Evolutionary conservation across 30 jellyfish, hydroid and myxozoan species (phyloP), one percentile per base, ranked within the genome.

Genomic region (Turritopsis dohrnii): DNA sequence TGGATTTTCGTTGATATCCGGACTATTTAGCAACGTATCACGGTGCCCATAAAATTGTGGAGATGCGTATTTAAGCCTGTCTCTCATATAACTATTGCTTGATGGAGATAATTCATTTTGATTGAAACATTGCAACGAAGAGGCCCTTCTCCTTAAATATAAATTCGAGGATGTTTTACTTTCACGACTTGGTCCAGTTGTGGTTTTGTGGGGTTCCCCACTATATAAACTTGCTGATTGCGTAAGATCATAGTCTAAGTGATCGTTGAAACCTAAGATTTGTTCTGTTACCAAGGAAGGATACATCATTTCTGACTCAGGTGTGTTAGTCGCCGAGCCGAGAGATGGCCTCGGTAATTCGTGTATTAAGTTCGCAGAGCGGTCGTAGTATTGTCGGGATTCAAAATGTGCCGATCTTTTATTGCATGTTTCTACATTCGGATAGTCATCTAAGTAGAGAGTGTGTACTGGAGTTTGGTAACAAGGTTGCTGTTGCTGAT

Each of bases 221-320:
- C 31, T 9, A 19, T 69, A 69, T 69, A 69, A 69, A 69, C 77
- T 69, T 7, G 30, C 77, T 8, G 77, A 69, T 27, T 23, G 77
- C 31, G 77, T 7, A 21, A 69, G 28, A 69, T 69, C 77, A 27
- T 69, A 69, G 8, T 27, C 30, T 17, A 69, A 23, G 22, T 69
- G 28, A n/a, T 69, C 77, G 22, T 69, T 69, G 0, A 69, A 69
- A 19, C 77, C 22, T 69, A 69, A 21, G 22, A 69, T 69, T n/a
- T 69, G 77, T 19, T 69, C 77, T 27, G 77, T 23, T n/a, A 27
- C 77, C 77, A 69, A n/a, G 9, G 77, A 27, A 0, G 77, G 77
- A 0, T 69, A 69, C 77, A 69, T 69, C 77, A 69, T 69, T 69
- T 69, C 77, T 19, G 77, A n/a, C 19, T 69, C 77, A 9, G 77